These are phyloP conservation scores for Mionectes olivaceus DNA, from an alignment of 2,797 vertebrate species.

Conservation along the genomic window DNA sequence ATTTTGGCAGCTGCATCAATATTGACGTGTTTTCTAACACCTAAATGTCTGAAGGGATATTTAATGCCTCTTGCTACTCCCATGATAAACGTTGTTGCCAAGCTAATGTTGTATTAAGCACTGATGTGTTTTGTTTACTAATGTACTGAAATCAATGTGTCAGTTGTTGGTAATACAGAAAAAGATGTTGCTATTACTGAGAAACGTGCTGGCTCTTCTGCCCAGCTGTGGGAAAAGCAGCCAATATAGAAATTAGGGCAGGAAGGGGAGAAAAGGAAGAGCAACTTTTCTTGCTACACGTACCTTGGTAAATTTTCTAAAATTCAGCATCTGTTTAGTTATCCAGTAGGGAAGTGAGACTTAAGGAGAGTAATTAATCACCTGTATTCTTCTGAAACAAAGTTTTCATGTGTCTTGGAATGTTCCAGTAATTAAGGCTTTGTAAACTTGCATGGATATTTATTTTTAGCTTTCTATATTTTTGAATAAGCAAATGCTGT, in stretches of 20 bases:
- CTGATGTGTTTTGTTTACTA: neutral
- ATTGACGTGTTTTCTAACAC: constrained; percentile 17
- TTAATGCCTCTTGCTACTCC: neutral
- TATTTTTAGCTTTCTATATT: neutral
- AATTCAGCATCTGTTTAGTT: neutral
- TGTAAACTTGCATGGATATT: neutral
- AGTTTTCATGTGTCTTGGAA: neutral
- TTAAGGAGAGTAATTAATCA: neutral
- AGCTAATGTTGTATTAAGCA: neutral
- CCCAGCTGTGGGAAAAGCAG: neutral
- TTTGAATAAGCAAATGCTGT: neutral
- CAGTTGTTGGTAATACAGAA: neutral
- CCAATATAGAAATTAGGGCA: neutral
- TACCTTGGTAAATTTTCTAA: neutral
- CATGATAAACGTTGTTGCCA: neutral
- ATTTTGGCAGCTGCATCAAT: constrained; percentile 31
- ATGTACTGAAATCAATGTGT: neutral
- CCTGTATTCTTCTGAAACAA: neutral
- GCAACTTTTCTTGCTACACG: neutral
- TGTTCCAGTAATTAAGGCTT: neutral
- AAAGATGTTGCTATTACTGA: neutral
- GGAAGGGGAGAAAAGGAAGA: neutral
- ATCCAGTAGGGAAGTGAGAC: neutral
- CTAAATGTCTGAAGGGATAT: constrained; percentile 4
- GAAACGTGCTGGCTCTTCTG: neutral